Conservation (phyloP, 2,888 invertebrate species). For the Standfussiana lucernea region DNA sequence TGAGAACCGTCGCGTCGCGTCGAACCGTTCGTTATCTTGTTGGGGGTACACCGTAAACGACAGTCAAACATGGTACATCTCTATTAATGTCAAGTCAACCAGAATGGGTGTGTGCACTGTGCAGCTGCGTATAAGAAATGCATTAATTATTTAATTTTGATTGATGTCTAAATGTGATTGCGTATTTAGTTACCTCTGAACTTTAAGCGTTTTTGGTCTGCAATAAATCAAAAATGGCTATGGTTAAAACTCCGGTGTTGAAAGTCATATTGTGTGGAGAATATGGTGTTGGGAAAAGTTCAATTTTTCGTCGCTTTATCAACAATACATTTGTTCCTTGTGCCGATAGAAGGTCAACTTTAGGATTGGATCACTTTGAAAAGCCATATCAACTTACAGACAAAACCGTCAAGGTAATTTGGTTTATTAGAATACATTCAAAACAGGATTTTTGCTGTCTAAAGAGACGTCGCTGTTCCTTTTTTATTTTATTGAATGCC, state of each 20-base stretch:
- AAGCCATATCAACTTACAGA: slow-evolving; percentile 94
- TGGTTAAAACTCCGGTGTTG: slow-evolving; percentile 95
- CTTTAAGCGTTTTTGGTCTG: slow-evolving; percentile 7
- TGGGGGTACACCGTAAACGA: neutral
- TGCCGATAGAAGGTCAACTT: slow-evolving; percentile 95
- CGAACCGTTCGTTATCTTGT: neutral
- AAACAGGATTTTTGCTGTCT: slow-evolving; percentile 7
- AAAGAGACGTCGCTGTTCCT: neutral
- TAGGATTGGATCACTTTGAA: slow-evolving; percentile 97
- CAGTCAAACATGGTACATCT: neutral
- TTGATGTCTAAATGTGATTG: slow-evolving; percentile 9
- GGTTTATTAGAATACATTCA: neutral
- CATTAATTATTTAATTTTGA: slow-evolving; percentile 26
- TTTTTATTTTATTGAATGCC: slow-evolving; percentile 30
- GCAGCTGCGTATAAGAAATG: slow-evolving; percentile 20
- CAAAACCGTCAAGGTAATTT: slow-evolving; percentile 93
- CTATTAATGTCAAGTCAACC: slow-evolving; percentile 8
- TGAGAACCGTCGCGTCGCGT: neutral
- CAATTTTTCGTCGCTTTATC: slow-evolving; percentile 97
- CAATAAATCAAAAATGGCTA: slow-evolving; percentile 91
- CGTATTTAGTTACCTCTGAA: slow-evolving; percentile 10
- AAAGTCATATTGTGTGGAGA: slow-evolving; percentile 99
- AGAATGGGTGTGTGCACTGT: slow-evolving; percentile 56
- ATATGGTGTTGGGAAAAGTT: slow-evolving; percentile 98
- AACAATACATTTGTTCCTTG: slow-evolving; percentile 97